Conservation (phyloP, 2,797 vertebrate genomes). For the Dallia pectoralis region DNA sequence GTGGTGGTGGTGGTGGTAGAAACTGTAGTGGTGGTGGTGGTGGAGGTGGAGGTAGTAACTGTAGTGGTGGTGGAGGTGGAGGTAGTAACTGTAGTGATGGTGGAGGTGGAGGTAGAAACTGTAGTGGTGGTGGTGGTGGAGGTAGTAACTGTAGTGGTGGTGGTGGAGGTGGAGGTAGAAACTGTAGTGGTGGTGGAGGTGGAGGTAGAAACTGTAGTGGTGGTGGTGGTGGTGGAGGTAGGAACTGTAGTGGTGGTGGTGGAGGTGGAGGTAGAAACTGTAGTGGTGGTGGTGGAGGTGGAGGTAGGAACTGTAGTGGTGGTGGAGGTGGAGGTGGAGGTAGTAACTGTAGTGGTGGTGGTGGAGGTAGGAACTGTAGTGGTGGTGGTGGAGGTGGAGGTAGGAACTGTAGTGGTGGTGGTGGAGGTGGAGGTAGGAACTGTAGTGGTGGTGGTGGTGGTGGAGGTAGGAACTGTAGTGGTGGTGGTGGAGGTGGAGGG, state of each 20-base stretch:
- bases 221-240: conserved; percentile 79
- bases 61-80: too few species aligned
- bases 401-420: conserved; percentile 72
- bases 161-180: neutral
- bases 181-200: neutral
- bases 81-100: too few species aligned
- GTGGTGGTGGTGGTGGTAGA: neutral
- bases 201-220: conserved; percentile 47
- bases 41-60: neutral
- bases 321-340: conserved; percentile 77
- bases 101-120: neutral
- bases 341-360: conserved; percentile 76
- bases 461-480: conserved; percentile 69
- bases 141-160: neutral
- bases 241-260: conserved; percentile 75
- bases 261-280: conserved; percentile 77
- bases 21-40: neutral
- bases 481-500: conserved; percentile 41
- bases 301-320: conserved; percentile 64
- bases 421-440: conserved; percentile 79
- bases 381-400: conserved; percentile 22
- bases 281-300: too few species aligned
- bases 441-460: conserved; percentile 70
- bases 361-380: conserved; percentile 67
- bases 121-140: too few species aligned